Conservation (phyloP, 2,113 vertebrate species). For the Elaphurus davidianus region DNA sequence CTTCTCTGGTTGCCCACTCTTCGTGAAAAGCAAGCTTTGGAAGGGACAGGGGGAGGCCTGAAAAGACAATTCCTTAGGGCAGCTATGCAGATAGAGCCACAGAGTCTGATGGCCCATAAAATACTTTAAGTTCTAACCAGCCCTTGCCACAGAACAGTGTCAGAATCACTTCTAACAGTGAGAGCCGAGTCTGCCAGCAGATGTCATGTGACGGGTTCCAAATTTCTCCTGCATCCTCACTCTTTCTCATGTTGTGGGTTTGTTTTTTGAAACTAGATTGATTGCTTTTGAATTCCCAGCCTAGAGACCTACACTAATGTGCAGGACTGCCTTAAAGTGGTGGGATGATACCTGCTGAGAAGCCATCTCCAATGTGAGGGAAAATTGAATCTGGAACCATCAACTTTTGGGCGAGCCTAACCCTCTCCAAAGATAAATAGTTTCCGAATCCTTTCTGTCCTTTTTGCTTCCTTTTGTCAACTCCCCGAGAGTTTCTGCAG, state of each 20-base stretch:
- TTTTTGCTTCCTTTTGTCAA: background rate
- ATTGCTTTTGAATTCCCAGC: slow-evolving; percentile 6
- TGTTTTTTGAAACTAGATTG: background rate
- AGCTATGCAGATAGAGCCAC: slow-evolving; percentile 18
- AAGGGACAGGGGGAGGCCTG: background rate
- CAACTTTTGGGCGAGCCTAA: background rate
- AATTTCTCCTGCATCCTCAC: slow-evolving; percentile 11
- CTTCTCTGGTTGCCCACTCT: background rate
- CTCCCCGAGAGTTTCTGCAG: background rate
- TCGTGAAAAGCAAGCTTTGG: slow-evolving; percentile 14
- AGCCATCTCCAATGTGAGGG: background rate
- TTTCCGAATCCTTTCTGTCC: background rate
- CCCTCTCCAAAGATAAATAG: background rate
- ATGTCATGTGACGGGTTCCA: background rate
- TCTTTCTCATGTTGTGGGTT: background rate
- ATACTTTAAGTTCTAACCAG: background rate
- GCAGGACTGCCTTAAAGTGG: background rate
- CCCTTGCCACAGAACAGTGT: background rate
- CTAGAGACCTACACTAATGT: background rate
- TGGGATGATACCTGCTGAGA: background rate
- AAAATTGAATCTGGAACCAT: background rate
- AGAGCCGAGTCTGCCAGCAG: background rate
- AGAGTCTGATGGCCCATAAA: slow-evolving; percentile 27
- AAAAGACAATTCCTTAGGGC: slow-evolving; percentile 27
- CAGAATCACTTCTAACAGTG: background rate